Percentiles rank a stretch among this genome's conserved stretches.
Evolutionary conservation across 2,888 invertebrate species (phyloP).

Genomic region (Ochlodes sylvanus): DNA sequence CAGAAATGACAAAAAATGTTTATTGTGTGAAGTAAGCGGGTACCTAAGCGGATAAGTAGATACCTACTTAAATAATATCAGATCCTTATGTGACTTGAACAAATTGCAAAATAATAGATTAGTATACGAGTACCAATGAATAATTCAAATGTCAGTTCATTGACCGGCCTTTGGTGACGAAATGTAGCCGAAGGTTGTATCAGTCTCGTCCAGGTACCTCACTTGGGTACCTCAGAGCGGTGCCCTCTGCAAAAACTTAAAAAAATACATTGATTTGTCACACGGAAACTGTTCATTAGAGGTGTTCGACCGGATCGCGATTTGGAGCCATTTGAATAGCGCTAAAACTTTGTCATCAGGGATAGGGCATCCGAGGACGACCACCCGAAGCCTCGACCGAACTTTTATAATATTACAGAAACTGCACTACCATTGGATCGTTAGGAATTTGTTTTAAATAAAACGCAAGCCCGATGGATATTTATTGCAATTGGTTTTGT

Average conservation of each 20-base stretch:
- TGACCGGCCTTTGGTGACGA: conserved; percentile 70
- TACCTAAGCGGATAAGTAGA: conserved; percentile 28
- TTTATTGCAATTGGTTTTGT: neutral
- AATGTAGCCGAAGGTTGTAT: conserved; percentile 72
- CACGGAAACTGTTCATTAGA: conserved; percentile 47
- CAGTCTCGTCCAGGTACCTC: conserved; percentile 61
- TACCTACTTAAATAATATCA: conserved; percentile 40
- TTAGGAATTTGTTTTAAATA: conserved; percentile 13
- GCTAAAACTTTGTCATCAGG: conserved; percentile 27
- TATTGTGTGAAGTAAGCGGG: conserved; percentile 27
- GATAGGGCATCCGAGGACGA: conserved; percentile 29
- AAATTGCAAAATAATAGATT: conserved; percentile 48
- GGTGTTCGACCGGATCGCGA: conserved; percentile 47
- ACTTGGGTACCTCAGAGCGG: conserved; percentile 54
- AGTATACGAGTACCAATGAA: conserved; percentile 46
- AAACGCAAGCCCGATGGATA: neutral
- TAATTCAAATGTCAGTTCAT: conserved; percentile 61
- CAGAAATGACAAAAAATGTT: conserved; percentile 34
- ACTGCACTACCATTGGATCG: neutral
- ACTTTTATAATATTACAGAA: conserved; percentile 17
- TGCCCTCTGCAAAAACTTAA: conserved; percentile 57
- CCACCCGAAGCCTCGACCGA: conserved; percentile 19
- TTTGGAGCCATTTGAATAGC: conserved; percentile 42
- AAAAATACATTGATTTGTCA: conserved; percentile 39
- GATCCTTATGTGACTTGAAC: conserved; percentile 42